Evolutionary conservation across 2,797 vertebrate genomes (phyloP), one percentile per base, ranked within the genome.

Genomic region (Dryobates pubescens): DNA sequence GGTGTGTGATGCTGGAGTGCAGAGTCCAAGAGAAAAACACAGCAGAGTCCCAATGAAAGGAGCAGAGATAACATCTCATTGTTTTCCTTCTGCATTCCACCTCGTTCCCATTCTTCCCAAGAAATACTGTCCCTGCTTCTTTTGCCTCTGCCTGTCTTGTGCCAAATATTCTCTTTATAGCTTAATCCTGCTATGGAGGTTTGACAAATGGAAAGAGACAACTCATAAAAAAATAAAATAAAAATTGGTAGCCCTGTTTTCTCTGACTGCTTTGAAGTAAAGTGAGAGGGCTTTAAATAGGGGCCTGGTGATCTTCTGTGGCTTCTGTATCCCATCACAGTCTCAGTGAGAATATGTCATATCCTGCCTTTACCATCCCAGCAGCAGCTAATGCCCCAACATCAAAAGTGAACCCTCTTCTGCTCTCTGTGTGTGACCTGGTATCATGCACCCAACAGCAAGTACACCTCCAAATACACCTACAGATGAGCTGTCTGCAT

Each of bases 51-150:
- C 70, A 41, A 2, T 27, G 82, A 81, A 89, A 92, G 79, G 72
- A 38, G 82, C 91, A 91, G 89, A 83, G 75, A 92, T 10, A 88
- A 84, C 49, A 53, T 18, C 8, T 47, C 64, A 3, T 34, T 73
- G 88, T 93, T 91, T 91, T 57, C 78, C 59, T 85, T 82, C 70
- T 86, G 79, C 86, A 57, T 94, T 91, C 83, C 86, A 34, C 2
- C 0, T 41, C 1, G 0, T 53, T 90, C 62, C 86, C 36, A 10
- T 86, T 88, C 88, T 91, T 77, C 69, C 86, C 56, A 29, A 72
- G 75, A 82, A 65, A 43, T 24, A n/a, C 71, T 23, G 61, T 34
- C 73, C 78, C 24, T 51, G 2, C 27, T 17, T 72, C 70, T 88
- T 32, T 24, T 49, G 57, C 36, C 84, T 61, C 77, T 23, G 68